Base-by-base conservation (phyloP, 2,113 vertebrate genomes). In the Hippolais icterina region DNA sequence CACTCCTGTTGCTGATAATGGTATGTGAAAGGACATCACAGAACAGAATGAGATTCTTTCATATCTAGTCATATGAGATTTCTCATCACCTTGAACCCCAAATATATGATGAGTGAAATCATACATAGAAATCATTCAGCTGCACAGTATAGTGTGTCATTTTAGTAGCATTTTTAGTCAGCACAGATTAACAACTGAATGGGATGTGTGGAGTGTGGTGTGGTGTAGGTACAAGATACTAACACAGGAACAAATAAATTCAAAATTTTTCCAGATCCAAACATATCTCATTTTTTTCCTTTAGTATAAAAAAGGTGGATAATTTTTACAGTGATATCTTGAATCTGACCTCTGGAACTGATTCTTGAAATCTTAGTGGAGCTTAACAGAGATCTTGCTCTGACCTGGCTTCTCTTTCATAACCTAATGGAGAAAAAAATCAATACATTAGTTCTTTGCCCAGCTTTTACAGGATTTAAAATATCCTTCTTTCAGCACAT, bases 191-290 rank as follows among this genome's bases (percentile, higher is more conserved):
- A 69, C 44, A 65, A 27, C 7, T 52, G 29, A 68, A 7, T 10
- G 14, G 15, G 2, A 24, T 52, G 5, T 5, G 6, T 56, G 11
- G 6, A 3, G 2, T 37, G 5, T 1, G 1, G 10, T 28, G 3
- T 12, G 5, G 10, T 22, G 4, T 21, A 69, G 31, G n/a, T 37
- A 46, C 2, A 39, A 33, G 33, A 61, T 35, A 6, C 3, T 53
- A 75, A 15, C 2, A 17, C 1, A 70, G 15, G 78, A 91, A 71
- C 6, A 47, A 90, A 27, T 7, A 49, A n/a, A 59, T 41, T 9
- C 5, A 0, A 70, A 54, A 9, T 25, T 77, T 19, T 84, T 89
- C 12, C 4, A 70, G 2, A 60, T 22, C 3, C 8, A n/a, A 70
- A 92, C 50, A 10, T 5, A 20, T 18, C 10, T 72, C 4, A 3